Evolutionary conservation across 2,888 invertebrate species (phyloP).

Genomic region (Patella ulyssiponensis): DNA sequence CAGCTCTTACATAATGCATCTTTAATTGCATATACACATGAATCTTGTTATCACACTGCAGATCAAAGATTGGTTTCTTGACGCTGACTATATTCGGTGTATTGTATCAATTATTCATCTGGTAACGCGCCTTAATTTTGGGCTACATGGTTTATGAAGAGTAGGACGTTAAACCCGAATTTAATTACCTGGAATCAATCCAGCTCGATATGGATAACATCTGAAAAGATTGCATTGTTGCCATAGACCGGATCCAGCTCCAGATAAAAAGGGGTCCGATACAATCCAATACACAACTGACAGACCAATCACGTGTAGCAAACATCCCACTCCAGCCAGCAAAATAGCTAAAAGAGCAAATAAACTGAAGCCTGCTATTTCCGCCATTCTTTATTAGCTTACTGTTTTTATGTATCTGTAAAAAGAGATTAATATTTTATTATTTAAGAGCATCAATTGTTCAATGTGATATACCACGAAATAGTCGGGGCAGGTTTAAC

Average conservation of each 20-base stretch:
- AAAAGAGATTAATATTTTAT: no score
- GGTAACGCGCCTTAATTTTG: no score
- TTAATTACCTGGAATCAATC: not conserved
- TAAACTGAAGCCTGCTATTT: not conserved
- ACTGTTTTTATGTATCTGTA: no score
- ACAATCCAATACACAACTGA: conserved; percentile 2
- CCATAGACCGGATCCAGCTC: not conserved
- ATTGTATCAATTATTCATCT: not conserved
- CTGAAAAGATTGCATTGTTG: not conserved
- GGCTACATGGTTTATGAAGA: not conserved
- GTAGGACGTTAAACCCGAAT: not conserved
- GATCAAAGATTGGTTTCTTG: no score
- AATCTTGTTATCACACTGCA: no score
- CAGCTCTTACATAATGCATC: no score
- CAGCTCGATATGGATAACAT: not conserved
- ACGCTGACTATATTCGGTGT: no score
- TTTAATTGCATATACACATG: no score
- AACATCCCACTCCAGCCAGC: not conserved
- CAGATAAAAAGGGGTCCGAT: not conserved
- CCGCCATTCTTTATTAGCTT: not conserved
- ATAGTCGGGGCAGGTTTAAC: no score
- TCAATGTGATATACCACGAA: no score
- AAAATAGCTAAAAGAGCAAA: not conserved
- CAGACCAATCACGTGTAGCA: not conserved
- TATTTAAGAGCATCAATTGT: no score